phyloP scores from a whole-genome alignment of 2,888 invertebrate species.

The Ischnus inquisitorius region DNA sequence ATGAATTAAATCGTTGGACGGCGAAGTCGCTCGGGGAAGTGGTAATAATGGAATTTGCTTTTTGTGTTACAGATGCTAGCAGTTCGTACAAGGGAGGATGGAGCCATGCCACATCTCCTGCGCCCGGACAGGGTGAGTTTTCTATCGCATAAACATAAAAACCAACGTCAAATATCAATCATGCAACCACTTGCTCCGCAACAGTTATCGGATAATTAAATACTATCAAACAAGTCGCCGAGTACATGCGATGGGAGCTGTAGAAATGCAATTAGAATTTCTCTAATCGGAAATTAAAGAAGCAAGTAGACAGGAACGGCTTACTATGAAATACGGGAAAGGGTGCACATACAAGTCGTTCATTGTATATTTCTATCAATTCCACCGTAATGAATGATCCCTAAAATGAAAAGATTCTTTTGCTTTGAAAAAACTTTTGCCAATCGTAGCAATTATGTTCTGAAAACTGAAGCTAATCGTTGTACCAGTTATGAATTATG shows the following conservation, averaged over 20 bases:
- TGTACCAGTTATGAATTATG: background rate
- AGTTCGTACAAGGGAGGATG: constrained; percentile 85
- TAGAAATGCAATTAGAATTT: background rate
- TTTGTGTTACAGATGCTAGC: constrained; percentile 82
- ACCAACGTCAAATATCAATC: background rate
- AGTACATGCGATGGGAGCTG: too few relatives aligned
- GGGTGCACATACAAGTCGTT: background rate
- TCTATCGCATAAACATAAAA: background rate
- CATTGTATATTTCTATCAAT: background rate
- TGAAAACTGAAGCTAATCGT: too few relatives aligned
- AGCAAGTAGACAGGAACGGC: background rate
- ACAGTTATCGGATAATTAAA: background rate
- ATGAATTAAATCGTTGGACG: background rate
- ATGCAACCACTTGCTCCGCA: too few relatives aligned
- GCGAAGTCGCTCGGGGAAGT: background rate
- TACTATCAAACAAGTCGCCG: background rate
- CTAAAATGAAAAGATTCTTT: too few relatives aligned
- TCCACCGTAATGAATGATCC: too few relatives aligned
- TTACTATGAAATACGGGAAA: background rate
- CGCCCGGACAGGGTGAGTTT: constrained; percentile 84
- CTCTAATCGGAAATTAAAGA: background rate
- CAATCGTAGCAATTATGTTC: too few relatives aligned
- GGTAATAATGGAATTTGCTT: constrained; percentile 28
- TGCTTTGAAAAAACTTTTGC: too few relatives aligned
- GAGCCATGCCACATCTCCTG: constrained; percentile 85